Evolutionary conservation across 2,888 invertebrate species (phyloP).

Genomic region (Tachina lurida): DNA sequence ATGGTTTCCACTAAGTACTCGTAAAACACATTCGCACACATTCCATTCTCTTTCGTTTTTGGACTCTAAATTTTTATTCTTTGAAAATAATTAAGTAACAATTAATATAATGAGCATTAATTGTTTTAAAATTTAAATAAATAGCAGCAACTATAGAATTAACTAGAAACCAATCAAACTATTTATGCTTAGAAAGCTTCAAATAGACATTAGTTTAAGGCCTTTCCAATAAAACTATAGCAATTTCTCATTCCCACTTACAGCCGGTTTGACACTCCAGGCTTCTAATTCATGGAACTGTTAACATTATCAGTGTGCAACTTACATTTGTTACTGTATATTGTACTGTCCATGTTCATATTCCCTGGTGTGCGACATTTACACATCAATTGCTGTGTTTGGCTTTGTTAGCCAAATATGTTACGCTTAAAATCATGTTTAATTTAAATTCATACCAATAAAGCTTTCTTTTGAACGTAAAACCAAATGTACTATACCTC

Average conservation of each 20-base stretch:
- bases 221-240: neutral
- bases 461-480: conserved; percentile 21
- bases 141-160: neutral
- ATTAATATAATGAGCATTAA: conserved; percentile 27
- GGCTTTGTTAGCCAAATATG: conserved; percentile 61
- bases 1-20: no score
- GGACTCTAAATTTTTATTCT: conserved; percentile 33
- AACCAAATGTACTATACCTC: conserved; percentile 22
- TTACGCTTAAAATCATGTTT: conserved; percentile 62
- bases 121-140: conserved; percentile 1
- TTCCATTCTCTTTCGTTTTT: no score
- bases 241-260: neutral
- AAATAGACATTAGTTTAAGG: neutral
- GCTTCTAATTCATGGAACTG: conserved; percentile 21
- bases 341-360: conserved; percentile 33
- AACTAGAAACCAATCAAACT: neutral
- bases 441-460: conserved; percentile 57
- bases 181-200: neutral
- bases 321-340: neutral
- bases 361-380: conserved; percentile 32
- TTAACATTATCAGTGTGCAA: conserved; percentile 32
- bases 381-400: conserved; percentile 55
- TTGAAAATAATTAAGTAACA: conserved; percentile 76
- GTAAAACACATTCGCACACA: no score
- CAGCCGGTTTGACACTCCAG: neutral